A percentile compares a stretch with the other conserved stretches of the same genome.
These are phyloP conservation scores for Pygoscelis antarcticus DNA, from an alignment of 2,113 vertebrate genomes.

Conservation along the genomic window DNA sequence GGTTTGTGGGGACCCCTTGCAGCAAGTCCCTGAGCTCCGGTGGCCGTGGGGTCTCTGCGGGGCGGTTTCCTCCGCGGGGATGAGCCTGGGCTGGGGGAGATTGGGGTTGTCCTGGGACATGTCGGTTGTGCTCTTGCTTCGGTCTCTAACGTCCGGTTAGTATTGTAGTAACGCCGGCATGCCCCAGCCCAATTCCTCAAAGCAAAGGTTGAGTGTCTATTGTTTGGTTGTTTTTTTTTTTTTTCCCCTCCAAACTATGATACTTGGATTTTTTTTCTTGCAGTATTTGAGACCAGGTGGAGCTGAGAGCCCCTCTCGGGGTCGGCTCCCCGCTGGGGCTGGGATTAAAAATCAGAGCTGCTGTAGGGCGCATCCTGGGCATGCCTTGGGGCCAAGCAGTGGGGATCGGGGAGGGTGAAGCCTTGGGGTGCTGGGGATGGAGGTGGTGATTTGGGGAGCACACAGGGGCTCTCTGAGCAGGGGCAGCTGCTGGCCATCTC, in stretches of 20 bases:
- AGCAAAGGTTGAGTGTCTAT: rapidly evolving
- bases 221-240: no score
- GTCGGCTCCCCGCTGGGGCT: rapidly evolving
- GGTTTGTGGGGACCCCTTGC: rapidly evolving
- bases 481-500: neutral
- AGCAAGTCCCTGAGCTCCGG: rapidly evolving
- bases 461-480: rapidly evolving
- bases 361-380: neutral
- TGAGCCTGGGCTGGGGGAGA: neutral
- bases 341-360: neutral
- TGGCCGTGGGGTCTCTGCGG: rapidly evolving
- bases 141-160: no score
- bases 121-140: neutral
- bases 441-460: neutral
- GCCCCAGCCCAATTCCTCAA: neutral
- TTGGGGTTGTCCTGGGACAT: neutral
- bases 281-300: neutral
- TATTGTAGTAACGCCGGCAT: rapidly evolving
- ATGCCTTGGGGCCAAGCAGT: rapidly evolving
- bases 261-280: neutral
- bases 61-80: rapidly evolving
- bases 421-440: neutral
- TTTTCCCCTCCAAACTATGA: rapidly evolving
- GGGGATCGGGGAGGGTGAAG: rapidly evolving
- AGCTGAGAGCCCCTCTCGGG: neutral